Conservation (phyloP, 2,888 invertebrate species). For the Drosophila conformis region DNA sequence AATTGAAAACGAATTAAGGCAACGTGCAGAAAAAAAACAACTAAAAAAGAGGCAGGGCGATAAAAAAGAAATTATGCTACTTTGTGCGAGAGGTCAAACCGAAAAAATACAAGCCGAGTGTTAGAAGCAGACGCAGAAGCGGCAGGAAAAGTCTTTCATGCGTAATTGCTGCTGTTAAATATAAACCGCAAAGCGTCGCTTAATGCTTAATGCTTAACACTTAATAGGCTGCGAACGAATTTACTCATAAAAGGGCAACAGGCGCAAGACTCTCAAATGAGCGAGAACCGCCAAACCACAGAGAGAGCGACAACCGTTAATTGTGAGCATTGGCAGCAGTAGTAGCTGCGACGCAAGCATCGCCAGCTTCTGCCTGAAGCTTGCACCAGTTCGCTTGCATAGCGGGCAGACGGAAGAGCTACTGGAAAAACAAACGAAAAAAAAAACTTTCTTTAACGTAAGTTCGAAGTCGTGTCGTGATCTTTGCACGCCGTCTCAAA, state of each 20-base stretch:
- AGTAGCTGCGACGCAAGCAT: conserved; percentile 25
- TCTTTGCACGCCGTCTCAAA: conserved; percentile 61
- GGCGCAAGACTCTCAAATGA: conserved; percentile 63
- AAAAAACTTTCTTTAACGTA: conserved; percentile 68
- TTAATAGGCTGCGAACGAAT: conserved; percentile 60
- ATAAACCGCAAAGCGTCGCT: conserved; percentile 50
- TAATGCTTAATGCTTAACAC: conserved; percentile 51
- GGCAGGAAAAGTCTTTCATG: conserved; percentile 18
- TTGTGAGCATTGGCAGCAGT: conserved; percentile 44
- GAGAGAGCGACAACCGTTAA: conserved; percentile 64
- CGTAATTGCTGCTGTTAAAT: conserved; percentile 47
- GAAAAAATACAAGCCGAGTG: conserved; percentile 19
- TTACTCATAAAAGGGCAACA: conserved; percentile 73
- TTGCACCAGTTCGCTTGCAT: conserved; percentile 59
- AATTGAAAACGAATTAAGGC: conserved; percentile 80
- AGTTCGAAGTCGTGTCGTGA: conserved; percentile 58
- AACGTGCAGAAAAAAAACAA: conserved; percentile 61
- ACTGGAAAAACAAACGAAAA: conserved; percentile 56
- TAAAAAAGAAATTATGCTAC: conserved; percentile 79
- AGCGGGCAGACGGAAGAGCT: conserved; percentile 36
- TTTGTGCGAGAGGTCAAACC: conserved; percentile 72
- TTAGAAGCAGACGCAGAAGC: conserved; percentile 30
- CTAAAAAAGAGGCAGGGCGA: conserved; percentile 52
- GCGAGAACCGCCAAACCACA: conserved; percentile 41
- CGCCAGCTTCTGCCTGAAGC: conserved; percentile 24